Conservation (phyloP, 2,797 vertebrate species). For the Oryzias sinensis region DNA sequence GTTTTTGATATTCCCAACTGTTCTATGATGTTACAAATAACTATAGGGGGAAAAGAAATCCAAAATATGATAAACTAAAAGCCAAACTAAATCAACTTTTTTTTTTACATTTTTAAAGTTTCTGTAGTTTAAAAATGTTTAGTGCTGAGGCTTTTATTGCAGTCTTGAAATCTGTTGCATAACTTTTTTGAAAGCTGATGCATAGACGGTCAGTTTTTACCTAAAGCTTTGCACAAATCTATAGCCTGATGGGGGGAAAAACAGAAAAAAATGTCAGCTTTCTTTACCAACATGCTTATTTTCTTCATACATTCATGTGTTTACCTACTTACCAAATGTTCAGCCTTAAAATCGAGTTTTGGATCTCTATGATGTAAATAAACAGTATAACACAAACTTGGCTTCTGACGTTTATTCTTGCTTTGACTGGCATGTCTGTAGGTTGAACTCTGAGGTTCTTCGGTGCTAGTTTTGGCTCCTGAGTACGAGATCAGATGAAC, state of each 20-base stretch:
- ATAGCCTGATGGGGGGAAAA: not conserved
- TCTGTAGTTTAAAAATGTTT: no score
- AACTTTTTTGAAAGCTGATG: slow-evolving; percentile 6
- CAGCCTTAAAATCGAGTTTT: not conserved
- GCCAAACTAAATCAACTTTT: no score
- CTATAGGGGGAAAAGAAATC: not conserved
- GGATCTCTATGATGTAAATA: no score
- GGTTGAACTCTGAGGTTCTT: not conserved
- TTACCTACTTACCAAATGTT: slow-evolving; percentile 1
- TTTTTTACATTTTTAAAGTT: no score
- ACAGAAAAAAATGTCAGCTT: not conserved
- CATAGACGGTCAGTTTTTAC: slow-evolving; percentile 6
- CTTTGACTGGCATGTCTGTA: no score
- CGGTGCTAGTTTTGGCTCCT: slow-evolving; percentile 25
- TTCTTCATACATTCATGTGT: not conserved
- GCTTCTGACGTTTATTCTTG: no score
- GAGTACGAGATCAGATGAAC: slow-evolving; percentile 23
- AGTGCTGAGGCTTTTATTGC: not conserved
- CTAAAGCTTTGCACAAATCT: slow-evolving; percentile 21
- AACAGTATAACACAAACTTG: no score
- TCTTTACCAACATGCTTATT: not conserved
- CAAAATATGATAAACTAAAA: slow-evolving; percentile 1
- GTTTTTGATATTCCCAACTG: slow-evolving; percentile 18
- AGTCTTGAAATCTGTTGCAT: not conserved
- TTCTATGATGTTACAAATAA: slow-evolving; percentile 3